Percentiles rank a stretch among this genome's conserved stretches.
Evolutionary conservation across 1,140 invertebrate species (phyloP).

Genomic region (Dryas iulia): DNA sequence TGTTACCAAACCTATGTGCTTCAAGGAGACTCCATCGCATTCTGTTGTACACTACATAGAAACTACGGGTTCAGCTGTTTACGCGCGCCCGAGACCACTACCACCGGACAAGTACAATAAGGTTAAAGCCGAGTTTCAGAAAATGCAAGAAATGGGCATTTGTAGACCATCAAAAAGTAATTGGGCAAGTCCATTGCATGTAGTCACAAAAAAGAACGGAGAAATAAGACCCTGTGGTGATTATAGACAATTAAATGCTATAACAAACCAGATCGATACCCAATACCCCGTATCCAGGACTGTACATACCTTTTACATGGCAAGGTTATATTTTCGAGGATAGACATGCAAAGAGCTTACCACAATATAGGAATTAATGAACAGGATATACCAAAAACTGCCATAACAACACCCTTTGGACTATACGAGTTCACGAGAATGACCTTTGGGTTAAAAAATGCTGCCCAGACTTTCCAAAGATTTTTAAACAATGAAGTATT

Average conservation of each 20-base stretch:
- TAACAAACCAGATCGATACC: constrained; percentile 16
- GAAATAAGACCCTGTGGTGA: constrained; percentile 22
- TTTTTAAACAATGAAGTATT: constrained; percentile 10
- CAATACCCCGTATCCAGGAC: constrained; percentile 30
- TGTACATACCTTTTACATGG: constrained; percentile 23
- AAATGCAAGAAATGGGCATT: constrained; percentile 15
- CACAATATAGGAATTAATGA: neutral
- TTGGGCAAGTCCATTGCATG: constrained; percentile 31
- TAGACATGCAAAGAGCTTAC: constrained; percentile 10
- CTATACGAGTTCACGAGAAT: constrained; percentile 16
- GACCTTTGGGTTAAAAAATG: constrained; percentile 11
- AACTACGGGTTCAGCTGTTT: constrained; percentile 13
- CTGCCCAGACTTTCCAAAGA: constrained; percentile 12
- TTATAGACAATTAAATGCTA: constrained; percentile 16
- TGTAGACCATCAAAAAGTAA: constrained; percentile 7
- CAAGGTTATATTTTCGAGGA: neutral
- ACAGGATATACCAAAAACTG: constrained; percentile 13
- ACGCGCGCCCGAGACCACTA: neutral
- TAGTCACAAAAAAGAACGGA: constrained; percentile 21
- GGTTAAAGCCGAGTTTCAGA: constrained; percentile 20
- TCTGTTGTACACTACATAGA: constrained; percentile 18
- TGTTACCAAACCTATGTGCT: neutral
- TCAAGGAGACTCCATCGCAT: no score
- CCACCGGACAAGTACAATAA: constrained; percentile 8
- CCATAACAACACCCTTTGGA: constrained; percentile 2